phyloP scores from a whole-genome alignment of 2,113 vertebrate species.

The Leptodactylus fuscus region DNA sequence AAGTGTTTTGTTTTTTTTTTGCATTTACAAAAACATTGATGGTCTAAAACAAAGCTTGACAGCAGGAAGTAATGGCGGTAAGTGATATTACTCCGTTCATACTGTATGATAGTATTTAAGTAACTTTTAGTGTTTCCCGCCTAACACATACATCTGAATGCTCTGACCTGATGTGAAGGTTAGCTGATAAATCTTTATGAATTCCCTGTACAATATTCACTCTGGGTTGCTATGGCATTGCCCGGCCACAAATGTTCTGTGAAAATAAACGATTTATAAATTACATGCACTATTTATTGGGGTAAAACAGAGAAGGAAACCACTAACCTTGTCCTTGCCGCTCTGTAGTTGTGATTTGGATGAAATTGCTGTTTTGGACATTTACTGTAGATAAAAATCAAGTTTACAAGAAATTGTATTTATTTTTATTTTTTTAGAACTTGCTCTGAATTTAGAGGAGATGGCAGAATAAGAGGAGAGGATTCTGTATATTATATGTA shows the following conservation, averaged over 20 bases:
- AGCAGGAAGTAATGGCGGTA: neutral
- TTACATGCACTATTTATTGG: slow-evolving; percentile 19
- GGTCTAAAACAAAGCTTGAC: neutral
- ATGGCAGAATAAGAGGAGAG: neutral
- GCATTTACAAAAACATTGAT: neutral
- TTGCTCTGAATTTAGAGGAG: neutral
- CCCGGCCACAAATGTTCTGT: neutral
- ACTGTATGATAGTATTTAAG: neutral
- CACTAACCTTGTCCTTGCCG: neutral
- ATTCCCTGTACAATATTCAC: slow-evolving; percentile 3
- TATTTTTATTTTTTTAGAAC: neutral
- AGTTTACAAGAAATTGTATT: neutral
- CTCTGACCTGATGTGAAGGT: slow-evolving; percentile 25
- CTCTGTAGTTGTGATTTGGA: neutral
- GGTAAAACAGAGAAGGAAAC: neutral
- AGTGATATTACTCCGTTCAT: neutral
- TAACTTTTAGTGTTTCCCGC: neutral
- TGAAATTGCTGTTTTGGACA: neutral
- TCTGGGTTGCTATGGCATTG: neutral
- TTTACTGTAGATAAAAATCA: too few relatives aligned
- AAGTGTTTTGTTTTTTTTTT: neutral
- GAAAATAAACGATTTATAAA: slow-evolving; percentile 37
- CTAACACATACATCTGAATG: neutral
- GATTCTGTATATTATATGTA: neutral
- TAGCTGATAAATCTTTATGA: slow-evolving; percentile 16